These are phyloP conservation scores for Reticulitermes lucifugus DNA, from an alignment of 2,888 invertebrate species.

Conservation along the genomic window DNA sequence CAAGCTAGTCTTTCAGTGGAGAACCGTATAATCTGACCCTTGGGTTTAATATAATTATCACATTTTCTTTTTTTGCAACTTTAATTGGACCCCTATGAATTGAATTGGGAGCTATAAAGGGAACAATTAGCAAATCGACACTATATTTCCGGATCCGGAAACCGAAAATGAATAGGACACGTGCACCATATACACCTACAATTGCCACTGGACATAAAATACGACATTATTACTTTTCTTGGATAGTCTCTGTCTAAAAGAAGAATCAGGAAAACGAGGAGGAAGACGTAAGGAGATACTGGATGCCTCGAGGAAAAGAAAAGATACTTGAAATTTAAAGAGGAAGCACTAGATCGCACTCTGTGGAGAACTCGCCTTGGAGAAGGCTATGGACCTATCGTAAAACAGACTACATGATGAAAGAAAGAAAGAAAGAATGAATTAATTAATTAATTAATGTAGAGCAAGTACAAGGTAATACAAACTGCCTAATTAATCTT, in stretches of 20 bases:
- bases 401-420: not conserved
- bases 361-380: too few species aligned
- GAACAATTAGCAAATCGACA: slow-evolving; percentile 17
- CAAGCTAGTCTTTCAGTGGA: not conserved
- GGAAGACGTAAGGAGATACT: too few species aligned
- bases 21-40: not conserved
- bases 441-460: not conserved
- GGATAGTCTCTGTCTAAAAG: too few species aligned
- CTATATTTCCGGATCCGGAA: not conserved
- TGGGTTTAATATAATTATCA: not conserved
- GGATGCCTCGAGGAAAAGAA: too few species aligned
- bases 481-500: too few species aligned
- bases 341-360: too few species aligned
- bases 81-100: not conserved
- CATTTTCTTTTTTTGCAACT: not conserved
- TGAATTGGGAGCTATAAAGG: not conserved
- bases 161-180: too few species aligned
- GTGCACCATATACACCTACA: too few species aligned
- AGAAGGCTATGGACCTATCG: not conserved
- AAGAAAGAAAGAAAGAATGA: not conserved
- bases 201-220: too few species aligned
- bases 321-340: too few species aligned
- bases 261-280: too few species aligned
- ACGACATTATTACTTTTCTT: too few species aligned
- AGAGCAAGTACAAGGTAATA: not conserved